A percentile compares a stretch with the other conserved stretches of the same genome.
Evolutionary conservation across 2,888 invertebrate species (phyloP).

Genomic region (Plebejus anna): DNA sequence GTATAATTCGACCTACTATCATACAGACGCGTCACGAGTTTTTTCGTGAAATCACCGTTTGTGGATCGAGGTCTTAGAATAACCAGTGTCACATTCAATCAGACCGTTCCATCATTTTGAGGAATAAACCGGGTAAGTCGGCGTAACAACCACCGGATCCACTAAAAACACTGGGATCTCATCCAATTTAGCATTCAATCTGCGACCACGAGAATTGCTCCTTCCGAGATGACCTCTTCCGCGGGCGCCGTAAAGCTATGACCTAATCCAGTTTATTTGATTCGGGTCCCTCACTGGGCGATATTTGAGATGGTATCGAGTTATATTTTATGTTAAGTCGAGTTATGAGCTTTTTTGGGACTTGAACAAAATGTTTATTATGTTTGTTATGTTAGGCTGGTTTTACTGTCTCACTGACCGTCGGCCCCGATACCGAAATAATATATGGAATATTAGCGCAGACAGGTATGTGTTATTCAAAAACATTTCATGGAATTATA

Average conservation of each 20-base stretch:
- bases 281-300: constrained; percentile 70
- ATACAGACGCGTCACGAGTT: neutral
- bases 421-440: too few species aligned
- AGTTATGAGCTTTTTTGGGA: constrained; percentile 12
- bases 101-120: constrained; percentile 65
- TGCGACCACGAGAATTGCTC: constrained; percentile 76
- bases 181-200: constrained; percentile 80
- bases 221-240: constrained; percentile 76
- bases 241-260: constrained; percentile 72
- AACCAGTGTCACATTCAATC: constrained; percentile 77
- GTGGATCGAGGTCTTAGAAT: constrained; percentile 51
- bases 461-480: too few species aligned
- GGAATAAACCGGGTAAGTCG: constrained; percentile 65
- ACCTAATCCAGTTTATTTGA: constrained; percentile 78
- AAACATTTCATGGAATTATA: too few species aligned
- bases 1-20: too few species aligned
- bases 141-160: constrained; percentile 62
- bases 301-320: constrained; percentile 48
- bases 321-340: constrained; percentile 13
- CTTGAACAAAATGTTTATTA: neutral
- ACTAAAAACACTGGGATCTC: constrained; percentile 75
- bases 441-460: too few species aligned
- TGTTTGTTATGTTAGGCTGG: too few species aligned
- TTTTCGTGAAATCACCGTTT: constrained; percentile 41
- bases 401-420: too few species aligned